A percentile compares a stretch with the other conserved stretches of the same genome.
Conservation (phyloP, 1,140 invertebrate genomes). For the Drosophila parvula region DNA sequence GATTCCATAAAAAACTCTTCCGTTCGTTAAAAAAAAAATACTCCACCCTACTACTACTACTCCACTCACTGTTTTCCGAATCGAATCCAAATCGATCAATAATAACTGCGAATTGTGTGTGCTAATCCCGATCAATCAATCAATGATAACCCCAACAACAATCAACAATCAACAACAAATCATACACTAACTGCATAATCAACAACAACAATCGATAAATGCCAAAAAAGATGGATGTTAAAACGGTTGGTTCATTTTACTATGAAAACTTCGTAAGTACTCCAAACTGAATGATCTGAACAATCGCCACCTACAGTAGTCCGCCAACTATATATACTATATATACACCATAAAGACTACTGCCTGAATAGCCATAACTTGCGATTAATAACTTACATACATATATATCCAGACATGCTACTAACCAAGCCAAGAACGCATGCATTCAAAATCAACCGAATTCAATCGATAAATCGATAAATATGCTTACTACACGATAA, state of each 20-base stretch:
- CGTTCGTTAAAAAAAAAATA: conserved; percentile 45
- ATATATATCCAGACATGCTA: conserved; percentile 22
- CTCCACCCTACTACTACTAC: conserved; percentile 27
- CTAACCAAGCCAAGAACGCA: conserved; percentile 29
- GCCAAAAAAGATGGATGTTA: conserved; percentile 92
- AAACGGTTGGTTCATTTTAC: conserved; percentile 96
- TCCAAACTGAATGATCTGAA: conserved; percentile 48
- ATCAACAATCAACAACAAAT: conserved; percentile 46
- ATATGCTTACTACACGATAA: conserved; percentile 21
- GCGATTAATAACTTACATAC: conserved; percentile 10
- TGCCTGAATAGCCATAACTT: conserved; percentile 22
- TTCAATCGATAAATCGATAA: conserved; percentile 25
- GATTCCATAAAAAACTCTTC: conserved; percentile 47
- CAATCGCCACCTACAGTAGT: conserved; percentile 33
- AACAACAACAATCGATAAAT: conserved; percentile 63
- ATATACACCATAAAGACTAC: conserved; percentile 41
- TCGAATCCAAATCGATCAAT: conserved; percentile 19
- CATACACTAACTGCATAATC: conserved; percentile 56
- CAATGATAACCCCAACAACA: conserved; percentile 51
- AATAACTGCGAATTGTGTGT: conserved; percentile 56
- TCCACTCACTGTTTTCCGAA: conserved; percentile 27
- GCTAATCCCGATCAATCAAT: conserved; percentile 62
- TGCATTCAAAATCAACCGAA: conserved; percentile 39
- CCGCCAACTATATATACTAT: conserved; percentile 24
- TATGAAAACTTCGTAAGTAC: conserved; percentile 97